A percentile compares a stretch with the other conserved stretches of the same genome.
phyloP scores from a whole-genome alignment of 2,113 vertebrate species.

The Chloropsis cyanopogon region DNA sequence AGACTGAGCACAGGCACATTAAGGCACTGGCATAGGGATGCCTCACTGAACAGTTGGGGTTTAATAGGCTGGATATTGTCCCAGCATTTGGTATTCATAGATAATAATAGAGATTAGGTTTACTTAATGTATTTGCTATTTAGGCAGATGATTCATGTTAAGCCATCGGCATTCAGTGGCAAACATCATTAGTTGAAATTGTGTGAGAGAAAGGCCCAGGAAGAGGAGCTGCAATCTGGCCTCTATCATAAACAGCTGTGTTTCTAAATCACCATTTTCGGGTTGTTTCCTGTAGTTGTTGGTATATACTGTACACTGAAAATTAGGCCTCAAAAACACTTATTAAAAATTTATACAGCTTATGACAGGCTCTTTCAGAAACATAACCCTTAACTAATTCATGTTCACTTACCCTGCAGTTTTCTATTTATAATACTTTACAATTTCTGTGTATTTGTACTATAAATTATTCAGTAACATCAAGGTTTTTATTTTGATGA shows the following conservation, averaged over 20 bases:
- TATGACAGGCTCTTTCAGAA: constrained; percentile 80
- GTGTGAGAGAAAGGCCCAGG: constrained; percentile 38
- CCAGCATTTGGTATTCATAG: constrained; percentile 54
- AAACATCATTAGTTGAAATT: constrained; percentile 68
- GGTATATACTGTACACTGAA: constrained; percentile 65
- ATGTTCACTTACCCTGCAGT: constrained; percentile 82
- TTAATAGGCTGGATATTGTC: constrained; percentile 60
- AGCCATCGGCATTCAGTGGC: constrained; percentile 60
- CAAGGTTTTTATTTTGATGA: constrained; percentile 85
- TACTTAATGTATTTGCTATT: constrained; percentile 68
- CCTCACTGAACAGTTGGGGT: constrained; percentile 32
- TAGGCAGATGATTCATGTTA: constrained; percentile 57
- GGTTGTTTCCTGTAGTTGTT: constrained; percentile 67
- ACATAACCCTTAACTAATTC: constrained; percentile 80
- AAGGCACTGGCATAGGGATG: not conserved
- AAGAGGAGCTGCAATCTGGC: constrained; percentile 61
- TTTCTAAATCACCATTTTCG: constrained; percentile 60
- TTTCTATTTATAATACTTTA: constrained; percentile 82
- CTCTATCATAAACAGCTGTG: constrained; percentile 59
- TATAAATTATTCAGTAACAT: constrained; percentile 85
- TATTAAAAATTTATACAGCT: constrained; percentile 83
- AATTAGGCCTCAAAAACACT: constrained; percentile 77
- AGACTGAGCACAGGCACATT: not conserved
- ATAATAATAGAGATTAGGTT: constrained; percentile 53
- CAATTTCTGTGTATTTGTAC: constrained; percentile 81